phyloP scores from a whole-genome alignment of 2,113 vertebrate genomes.

The Scatophagus argus region DNA sequence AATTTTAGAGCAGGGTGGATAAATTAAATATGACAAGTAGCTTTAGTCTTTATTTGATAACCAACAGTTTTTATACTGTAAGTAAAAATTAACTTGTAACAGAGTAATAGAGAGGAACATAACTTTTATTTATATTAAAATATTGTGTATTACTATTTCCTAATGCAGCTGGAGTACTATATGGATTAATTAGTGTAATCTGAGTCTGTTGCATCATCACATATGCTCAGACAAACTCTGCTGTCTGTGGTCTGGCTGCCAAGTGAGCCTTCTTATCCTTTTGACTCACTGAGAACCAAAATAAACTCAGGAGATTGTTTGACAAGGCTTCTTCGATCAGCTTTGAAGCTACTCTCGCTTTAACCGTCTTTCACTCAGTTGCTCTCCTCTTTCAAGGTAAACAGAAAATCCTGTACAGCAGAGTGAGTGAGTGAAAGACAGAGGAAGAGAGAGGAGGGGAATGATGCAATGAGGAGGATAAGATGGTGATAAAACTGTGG shows the following conservation, averaged over 20 bases:
- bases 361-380: slow-evolving; percentile 1
- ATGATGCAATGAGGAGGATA: neutral
- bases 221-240: neutral
- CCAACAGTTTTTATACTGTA: too few species aligned
- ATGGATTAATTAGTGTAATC: slow-evolving; percentile 12
- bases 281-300: slow-evolving; percentile 44
- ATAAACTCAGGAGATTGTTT: slow-evolving; percentile 39
- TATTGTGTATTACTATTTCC: neutral
- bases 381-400: slow-evolving; percentile 26
- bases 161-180: neutral
- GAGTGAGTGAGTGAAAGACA: neutral
- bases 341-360: slow-evolving; percentile 28
- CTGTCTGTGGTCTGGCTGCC: neutral
- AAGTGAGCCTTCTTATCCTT: neutral
- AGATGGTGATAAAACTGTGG: neutral
- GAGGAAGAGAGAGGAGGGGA: neutral
- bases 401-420: neutral
- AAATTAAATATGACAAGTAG: too few species aligned
- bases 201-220: slow-evolving; percentile 6
- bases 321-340: slow-evolving; percentile 22
- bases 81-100: too few species aligned
- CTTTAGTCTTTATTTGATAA: too few species aligned
- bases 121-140: neutral
- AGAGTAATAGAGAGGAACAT: neutral
- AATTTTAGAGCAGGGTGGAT: too few species aligned